A percentile compares a stretch with the other conserved stretches of the same genome.
These are phyloP conservation scores for Ellobius talpinus DNA, from an alignment of 2,113 vertebrate species.

Conservation along the genomic window DNA sequence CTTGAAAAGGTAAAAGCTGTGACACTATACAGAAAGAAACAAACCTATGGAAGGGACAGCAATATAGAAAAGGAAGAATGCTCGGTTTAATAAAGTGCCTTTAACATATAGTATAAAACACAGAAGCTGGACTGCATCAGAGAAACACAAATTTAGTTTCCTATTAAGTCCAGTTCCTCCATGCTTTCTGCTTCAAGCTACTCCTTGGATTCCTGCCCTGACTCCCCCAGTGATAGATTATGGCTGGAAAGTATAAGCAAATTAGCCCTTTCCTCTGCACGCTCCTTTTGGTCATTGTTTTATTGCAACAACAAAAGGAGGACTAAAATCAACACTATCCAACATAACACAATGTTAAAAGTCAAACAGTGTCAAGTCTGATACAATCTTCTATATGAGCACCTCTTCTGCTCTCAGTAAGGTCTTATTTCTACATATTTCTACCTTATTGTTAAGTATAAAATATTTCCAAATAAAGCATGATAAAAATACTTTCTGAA, in stretches of 20 bases:
- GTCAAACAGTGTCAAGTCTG: neutral
- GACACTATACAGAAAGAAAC: neutral
- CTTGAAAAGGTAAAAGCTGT: neutral
- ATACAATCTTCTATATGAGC: neutral
- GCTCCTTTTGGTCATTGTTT: neutral
- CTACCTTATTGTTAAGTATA: conserved; percentile 4
- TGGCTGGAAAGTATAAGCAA: neutral
- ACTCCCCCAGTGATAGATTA: neutral
- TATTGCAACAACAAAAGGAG: neutral
- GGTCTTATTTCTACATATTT: neutral
- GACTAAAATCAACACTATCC: neutral
- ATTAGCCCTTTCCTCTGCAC: neutral
- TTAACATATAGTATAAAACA: conserved; percentile 7
- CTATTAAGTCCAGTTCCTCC: neutral
- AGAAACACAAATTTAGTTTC: conserved; percentile 28
- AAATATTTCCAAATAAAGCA: neutral
- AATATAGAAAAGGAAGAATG: conserved; percentile 1
- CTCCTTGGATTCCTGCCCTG: neutral
- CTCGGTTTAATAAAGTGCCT: conserved; percentile 17
- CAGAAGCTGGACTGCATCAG: neutral
- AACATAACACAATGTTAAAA: neutral
- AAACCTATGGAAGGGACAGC: conserved; percentile 4
- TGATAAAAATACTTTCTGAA: neutral
- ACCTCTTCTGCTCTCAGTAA: neutral
- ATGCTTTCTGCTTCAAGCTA: neutral